Base-by-base conservation (phyloP, 2,113 vertebrate genomes). In the Antidorcas marsupialis region DNA sequence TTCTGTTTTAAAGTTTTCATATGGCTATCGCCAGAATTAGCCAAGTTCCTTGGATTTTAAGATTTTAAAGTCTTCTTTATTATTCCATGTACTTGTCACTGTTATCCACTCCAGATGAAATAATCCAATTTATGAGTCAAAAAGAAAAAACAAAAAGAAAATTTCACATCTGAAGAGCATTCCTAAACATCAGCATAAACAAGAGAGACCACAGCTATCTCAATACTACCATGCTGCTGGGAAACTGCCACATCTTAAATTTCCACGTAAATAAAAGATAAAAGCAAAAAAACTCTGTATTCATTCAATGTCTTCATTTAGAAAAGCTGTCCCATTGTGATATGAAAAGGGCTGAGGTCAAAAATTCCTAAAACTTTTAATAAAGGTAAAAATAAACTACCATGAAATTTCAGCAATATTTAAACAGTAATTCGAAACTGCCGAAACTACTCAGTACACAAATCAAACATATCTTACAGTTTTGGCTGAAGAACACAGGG, bases 201-300 rank as follows among this genome's bases (percentile, higher is more conserved):
- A 96, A 97, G 33, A 87, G 96, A 97, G 93, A 79, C 95, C 95
- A 98, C 14, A 97, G 98, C 98, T 99, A 99, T 98, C 99, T 99
- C 95, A 98, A 97, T 45, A 98, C 55, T 83, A 60, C 98, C 98
- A 98, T 97, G 96, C 36, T 97, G 98, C 96, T 95, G 95, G 95
- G 12, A 89, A 78, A 86, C 60, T 87, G 87, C 82, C 98, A 92
- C 98, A 98, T 98, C 98, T 97, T 98, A 93, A 94, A 97, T 94
- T 55, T 97, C 82, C 95, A 86, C 6, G 93, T 98, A 98, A 98
- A 98, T 96, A 96, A 98, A 98, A 97, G 81, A 98, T 33, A 98
- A 98, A 98, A 98, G 21, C 87, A 97, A 98, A 98, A 98, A 98
- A 96, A 89, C 92, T 89, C 53, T 97, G 97, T 81, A 0, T 3